phyloP scores from a whole-genome alignment of 2,113 vertebrate species.

The Heterotilapia buettikoferi region DNA sequence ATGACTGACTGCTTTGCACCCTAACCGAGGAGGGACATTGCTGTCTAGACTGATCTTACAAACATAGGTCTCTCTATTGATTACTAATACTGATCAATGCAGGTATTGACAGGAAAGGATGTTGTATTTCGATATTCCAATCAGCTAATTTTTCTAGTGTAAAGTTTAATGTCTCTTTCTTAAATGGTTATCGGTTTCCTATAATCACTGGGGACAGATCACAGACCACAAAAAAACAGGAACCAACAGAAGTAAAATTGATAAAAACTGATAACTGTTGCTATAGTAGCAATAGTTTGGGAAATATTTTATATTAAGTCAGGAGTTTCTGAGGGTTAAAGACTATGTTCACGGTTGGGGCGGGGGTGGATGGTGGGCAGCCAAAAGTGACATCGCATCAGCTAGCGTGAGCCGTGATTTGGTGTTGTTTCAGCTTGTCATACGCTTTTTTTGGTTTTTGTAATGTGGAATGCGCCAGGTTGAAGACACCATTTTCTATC shows the following conservation, averaged over 20 bases:
- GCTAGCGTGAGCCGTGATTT: background rate
- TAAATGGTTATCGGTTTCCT: background rate
- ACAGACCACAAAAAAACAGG: background rate
- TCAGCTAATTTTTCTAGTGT: background rate
- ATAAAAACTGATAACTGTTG: background rate
- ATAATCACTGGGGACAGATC: background rate
- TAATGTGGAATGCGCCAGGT: background rate
- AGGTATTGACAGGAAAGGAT: background rate
- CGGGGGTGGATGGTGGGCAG: background rate
- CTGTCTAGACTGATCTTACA: slow-evolving; percentile 31
- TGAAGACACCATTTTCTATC: background rate
- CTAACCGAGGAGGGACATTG: slow-evolving; percentile 20
- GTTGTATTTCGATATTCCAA: background rate
- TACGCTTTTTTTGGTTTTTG: background rate
- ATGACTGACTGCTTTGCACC: slow-evolving; percentile 45
- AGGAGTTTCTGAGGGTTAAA: background rate
- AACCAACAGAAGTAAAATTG: background rate
- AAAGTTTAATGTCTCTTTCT: background rate
- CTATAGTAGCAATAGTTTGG: background rate
- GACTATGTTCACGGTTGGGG: background rate
- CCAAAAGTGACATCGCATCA: background rate
- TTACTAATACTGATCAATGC: slow-evolving; percentile 43
- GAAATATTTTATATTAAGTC: background rate
- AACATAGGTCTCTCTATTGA: slow-evolving; percentile 37
- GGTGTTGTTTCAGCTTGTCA: background rate